Evolutionary conservation across 2,113 vertebrate species (phyloP), one percentile per base, ranked within the genome.

Genomic region (Numenius arquata): DNA sequence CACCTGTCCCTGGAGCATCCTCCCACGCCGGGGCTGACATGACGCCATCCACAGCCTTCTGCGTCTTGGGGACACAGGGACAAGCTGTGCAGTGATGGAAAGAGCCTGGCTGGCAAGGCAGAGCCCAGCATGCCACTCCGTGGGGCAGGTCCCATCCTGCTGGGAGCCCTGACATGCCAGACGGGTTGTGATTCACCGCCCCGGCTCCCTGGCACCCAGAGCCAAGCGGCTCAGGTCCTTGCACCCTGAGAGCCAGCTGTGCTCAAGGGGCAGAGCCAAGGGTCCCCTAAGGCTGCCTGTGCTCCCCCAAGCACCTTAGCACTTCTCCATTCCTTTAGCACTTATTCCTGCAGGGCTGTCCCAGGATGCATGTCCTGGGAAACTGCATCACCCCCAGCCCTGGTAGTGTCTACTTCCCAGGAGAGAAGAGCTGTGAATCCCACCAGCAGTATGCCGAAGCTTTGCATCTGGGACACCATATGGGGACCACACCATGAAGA

Each of bases 81-180:
- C 75, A 63, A 5, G 26, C 17, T 0, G 0, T 43, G 75, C 52
- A 27, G 79, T 0, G 13, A 15, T 12, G 87, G 75, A 80, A 92
- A 66, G 38, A 72, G 86, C 74, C 66, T 1, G 72, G 72, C 52
- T 67, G 83, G 79, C 53, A 16, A 6, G 26, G 73, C 70, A 70
- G 63, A 87, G 73, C 81, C 25, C 47, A 63, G 41, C 56, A 43
- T 45, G 76, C 50, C 1, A 2, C 72, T 79, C n/a, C 0, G 3
- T 1, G 2, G 84, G 94, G 76, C 90, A 93, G 87, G 92, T 76
- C 90, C 76, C 72, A 32, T 91, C 94, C 67, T 94, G 94, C 90
- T n/a, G 3, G 71, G 50, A 88, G 66, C 83, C 73, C 61, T n/a
- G 2, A 3, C 18, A 12, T 53, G 91, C 83, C 91, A 67, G 83